Percentiles rank a stretch among this genome's conserved stretches.
Evolutionary conservation across 23 tunicate genomes (phyloP).

Genomic region (Halocynthia aurantium): DNA sequence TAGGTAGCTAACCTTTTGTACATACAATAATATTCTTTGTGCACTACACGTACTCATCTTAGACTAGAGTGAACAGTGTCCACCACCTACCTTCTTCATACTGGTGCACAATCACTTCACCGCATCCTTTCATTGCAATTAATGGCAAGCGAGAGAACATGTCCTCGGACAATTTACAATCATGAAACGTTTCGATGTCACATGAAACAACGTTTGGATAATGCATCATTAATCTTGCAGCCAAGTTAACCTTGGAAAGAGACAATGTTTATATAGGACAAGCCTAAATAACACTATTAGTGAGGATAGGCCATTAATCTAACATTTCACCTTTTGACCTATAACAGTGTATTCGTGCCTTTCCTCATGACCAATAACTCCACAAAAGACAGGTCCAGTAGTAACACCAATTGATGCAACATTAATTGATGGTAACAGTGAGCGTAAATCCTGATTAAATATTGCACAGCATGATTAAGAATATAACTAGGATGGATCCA

Average conservation of each 20-base stretch:
- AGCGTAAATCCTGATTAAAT: background rate
- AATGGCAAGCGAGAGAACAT: constrained; percentile 57
- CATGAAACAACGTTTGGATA: constrained; percentile 79
- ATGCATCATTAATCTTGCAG: constrained; percentile 91
- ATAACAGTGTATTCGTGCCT: constrained; percentile 97
- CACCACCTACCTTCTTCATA: constrained; percentile 55
- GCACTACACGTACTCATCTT: too few species aligned
- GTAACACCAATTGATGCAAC: constrained; percentile 80
- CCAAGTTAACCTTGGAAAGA: constrained; percentile 65
- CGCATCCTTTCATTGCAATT: constrained; percentile 73
- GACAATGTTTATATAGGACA: too few species aligned
- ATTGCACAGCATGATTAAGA: background rate
- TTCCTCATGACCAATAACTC: constrained; percentile 92
- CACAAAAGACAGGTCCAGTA: constrained; percentile 92
- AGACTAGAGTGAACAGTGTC: too few species aligned
- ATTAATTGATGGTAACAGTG: too few species aligned
- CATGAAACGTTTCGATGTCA: constrained; percentile 69
- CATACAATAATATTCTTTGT: too few species aligned
- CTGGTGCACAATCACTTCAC: constrained; percentile 46
- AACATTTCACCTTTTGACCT: constrained; percentile 83
- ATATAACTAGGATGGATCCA: background rate
- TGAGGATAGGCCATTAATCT: background rate
- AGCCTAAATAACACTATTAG: too few species aligned
- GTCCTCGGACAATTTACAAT: constrained; percentile 76
- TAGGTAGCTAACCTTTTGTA: too few species aligned